Percentiles rank a stretch among this genome's conserved stretches.
phyloP scores from a whole-genome alignment of 2,888 invertebrate species.

The Gari tellinella region DNA sequence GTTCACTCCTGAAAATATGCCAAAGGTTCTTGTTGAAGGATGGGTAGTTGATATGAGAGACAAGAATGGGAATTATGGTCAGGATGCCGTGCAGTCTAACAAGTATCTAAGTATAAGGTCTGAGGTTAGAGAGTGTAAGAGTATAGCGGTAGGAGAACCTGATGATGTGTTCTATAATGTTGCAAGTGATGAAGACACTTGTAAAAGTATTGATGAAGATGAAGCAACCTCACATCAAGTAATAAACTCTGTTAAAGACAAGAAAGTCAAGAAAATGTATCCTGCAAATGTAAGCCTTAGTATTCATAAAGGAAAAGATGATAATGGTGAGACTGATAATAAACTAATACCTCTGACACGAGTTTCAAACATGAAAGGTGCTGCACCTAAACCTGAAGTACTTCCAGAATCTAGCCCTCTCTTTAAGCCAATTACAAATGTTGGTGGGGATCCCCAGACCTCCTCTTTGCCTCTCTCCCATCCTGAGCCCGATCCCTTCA shows the following conservation, averaged over 20 bases:
- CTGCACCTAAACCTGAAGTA: too few species aligned
- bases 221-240: background rate
- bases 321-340: too few species aligned
- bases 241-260: background rate
- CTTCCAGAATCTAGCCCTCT: too few species aligned
- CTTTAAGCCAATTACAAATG: too few species aligned
- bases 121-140: background rate
- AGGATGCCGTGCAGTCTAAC: background rate
- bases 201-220: slow-evolving; percentile 37
- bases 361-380: too few species aligned
- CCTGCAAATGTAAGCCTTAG: too few species aligned
- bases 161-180: slow-evolving; percentile 16
- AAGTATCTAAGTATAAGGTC: too few species aligned
- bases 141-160: slow-evolving; percentile 11
- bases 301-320: too few species aligned
- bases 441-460: too few species aligned
- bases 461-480: slow-evolving; percentile 3
- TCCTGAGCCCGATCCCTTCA: slow-evolving; percentile 2
- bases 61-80: background rate
- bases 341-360: too few species aligned
- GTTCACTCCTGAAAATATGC: too few species aligned
- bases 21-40: too few species aligned
- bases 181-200: slow-evolving; percentile 13
- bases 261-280: slow-evolving; percentile 4
- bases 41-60: background rate